phyloP scores from a whole-genome alignment of 2,888 invertebrate species.

The Autographa gamma region DNA sequence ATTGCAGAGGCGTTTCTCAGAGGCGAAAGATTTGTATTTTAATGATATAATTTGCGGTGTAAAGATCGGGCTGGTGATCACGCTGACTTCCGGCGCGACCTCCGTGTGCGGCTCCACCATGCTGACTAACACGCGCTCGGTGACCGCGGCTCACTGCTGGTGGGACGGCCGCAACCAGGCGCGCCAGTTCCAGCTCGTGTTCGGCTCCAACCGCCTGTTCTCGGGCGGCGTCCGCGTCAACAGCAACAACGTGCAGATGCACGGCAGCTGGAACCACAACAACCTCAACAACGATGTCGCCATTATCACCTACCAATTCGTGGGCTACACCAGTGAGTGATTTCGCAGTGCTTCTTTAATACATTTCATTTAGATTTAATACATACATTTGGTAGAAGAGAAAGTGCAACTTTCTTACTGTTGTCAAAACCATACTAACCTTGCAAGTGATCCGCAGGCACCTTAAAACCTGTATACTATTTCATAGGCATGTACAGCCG shows the following conservation, averaged over 20 bases:
- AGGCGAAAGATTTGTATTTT: not conserved
- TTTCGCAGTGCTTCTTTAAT: too few relatives aligned
- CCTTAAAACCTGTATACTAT: too few relatives aligned
- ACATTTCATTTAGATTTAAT: too few relatives aligned
- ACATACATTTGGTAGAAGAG: not conserved
- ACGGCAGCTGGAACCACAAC: conserved; percentile 57
- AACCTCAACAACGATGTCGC: conserved; percentile 40
- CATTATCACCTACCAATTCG: conserved; percentile 23
- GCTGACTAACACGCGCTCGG: conserved; percentile 61
- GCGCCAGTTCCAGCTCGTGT: conserved; percentile 67
- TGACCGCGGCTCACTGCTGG: conserved; percentile 73
- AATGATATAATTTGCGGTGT: not conserved
- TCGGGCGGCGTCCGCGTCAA: conserved; percentile 63
- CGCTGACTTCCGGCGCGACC: conserved; percentile 61
- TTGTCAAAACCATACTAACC: not conserved
- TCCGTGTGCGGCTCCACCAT: conserved; percentile 66
- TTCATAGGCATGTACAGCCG: too few relatives aligned
- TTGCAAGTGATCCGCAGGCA: too few relatives aligned
- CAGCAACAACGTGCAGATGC: conserved; percentile 61
- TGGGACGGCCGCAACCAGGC: conserved; percentile 65
- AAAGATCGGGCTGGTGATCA: conserved; percentile 66
- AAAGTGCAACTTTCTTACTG: not conserved
- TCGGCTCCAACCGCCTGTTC: conserved; percentile 65
- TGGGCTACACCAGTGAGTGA: conserved; percentile 32
- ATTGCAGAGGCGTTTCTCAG: too few relatives aligned